Conservation (phyloP, 2,113 vertebrate species). For the Cettia cetti region DNA sequence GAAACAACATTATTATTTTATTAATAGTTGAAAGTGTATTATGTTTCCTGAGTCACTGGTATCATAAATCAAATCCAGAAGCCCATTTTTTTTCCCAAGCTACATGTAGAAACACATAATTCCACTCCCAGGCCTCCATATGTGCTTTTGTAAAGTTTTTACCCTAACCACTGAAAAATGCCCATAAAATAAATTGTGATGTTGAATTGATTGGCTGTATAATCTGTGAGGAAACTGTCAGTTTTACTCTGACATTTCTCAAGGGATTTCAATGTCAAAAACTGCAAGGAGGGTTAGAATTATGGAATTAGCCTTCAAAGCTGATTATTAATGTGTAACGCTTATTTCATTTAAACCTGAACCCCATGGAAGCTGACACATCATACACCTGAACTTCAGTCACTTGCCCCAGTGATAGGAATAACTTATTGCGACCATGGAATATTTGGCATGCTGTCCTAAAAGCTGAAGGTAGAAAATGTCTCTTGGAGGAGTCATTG, state of each 20-base stretch:
- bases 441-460: background rate
- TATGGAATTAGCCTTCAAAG: conserved; percentile 32
- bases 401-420: background rate
- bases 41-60: background rate
- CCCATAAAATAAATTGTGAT: background rate
- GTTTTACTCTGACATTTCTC: conserved; percentile 18
- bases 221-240: conserved; percentile 1
- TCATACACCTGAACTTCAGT: conserved; percentile 1
- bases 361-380: conserved; percentile 13
- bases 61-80: background rate
- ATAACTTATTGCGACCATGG: background rate
- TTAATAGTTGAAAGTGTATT: background rate
- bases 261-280: background rate
- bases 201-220: background rate
- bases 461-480: conserved; percentile 8
- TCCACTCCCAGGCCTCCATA: background rate
- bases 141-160: background rate
- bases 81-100: background rate
- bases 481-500: background rate
- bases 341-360: conserved; percentile 39
- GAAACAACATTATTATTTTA: background rate
- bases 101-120: background rate
- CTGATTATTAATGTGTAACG: conserved; percentile 16
- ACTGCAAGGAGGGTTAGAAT: background rate
- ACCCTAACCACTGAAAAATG: background rate